Conservation (phyloP, 2,797 vertebrate genomes). For the Semotilus atromaculatus region DNA sequence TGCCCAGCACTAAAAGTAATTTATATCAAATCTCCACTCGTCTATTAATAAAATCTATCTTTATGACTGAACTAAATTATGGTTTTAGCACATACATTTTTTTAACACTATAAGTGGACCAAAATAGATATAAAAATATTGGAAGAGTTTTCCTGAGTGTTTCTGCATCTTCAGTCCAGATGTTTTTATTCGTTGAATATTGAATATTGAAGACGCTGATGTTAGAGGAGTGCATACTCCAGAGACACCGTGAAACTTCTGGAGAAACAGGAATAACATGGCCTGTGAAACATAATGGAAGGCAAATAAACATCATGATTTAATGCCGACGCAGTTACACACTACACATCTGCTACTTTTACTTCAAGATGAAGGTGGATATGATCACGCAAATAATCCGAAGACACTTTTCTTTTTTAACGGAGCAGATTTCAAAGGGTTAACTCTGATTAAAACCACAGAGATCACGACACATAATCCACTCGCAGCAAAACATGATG, state of each 20-base stretch:
- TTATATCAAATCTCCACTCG: not conserved
- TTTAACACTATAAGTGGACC: not conserved
- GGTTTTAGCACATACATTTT: not conserved
- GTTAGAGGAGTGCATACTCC: conserved; percentile 46
- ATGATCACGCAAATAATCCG: not conserved
- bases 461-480: not conserved
- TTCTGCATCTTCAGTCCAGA: conserved; percentile 2
- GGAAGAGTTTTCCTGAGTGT: not conserved
- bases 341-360: not conserved
- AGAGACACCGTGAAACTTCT: not conserved
- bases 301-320: not conserved
- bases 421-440: no score
- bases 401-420: not conserved
- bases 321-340: no score
- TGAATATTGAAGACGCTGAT: conserved; percentile 56
- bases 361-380: not conserved
- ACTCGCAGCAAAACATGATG: not conserved
- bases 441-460: not conserved
- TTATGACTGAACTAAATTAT: not conserved
- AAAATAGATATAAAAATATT: not conserved
- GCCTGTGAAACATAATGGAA: not conserved
- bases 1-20: not conserved
- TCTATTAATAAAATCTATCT: no score
- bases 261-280: not conserved
- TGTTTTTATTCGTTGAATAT: no score